A percentile compares a stretch with the other conserved stretches of the same genome.
Conservation (phyloP, 2,113 vertebrate species). For the Nothoprocta perdicaria region DNA sequence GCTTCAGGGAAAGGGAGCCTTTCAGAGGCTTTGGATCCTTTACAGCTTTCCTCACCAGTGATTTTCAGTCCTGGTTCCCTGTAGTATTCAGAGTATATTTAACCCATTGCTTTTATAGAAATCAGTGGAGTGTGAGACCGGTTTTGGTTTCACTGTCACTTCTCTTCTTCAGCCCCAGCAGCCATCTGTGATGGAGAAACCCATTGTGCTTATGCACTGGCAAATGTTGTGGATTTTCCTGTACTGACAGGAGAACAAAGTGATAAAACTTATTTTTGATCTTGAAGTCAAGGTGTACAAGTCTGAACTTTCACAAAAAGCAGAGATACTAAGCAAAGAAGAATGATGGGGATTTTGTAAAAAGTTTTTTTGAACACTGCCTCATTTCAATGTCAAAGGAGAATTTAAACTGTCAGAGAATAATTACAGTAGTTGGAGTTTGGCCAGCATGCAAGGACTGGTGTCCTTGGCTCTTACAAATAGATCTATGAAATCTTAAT, state of each 20-base stretch:
- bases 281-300: not conserved
- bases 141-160: not conserved
- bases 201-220: not conserved
- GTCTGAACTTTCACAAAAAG: not conserved
- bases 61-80: not conserved
- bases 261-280: not conserved
- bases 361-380: not conserved
- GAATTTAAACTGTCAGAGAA: not conserved
- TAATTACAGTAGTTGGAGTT: conserved; percentile 14
- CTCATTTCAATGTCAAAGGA: not conserved
- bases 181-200: not conserved
- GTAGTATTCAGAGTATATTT: not conserved
- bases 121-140: not conserved
- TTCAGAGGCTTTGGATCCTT: not conserved
- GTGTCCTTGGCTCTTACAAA: conserved; percentile 8
- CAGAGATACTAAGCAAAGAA: not conserved
- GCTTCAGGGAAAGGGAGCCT: not conserved
- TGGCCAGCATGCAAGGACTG: not conserved
- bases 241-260: not conserved
- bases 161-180: not conserved
- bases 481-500: conserved; percentile 47
- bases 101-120: not conserved
- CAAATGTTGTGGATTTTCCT: not conserved
- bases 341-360: not conserved
- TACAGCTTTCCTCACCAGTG: not conserved